Evolutionary conservation across 2,888 invertebrate species (phyloP), one percentile per base, ranked within the genome.

Genomic region (Theodoxus fluviatilis): DNA sequence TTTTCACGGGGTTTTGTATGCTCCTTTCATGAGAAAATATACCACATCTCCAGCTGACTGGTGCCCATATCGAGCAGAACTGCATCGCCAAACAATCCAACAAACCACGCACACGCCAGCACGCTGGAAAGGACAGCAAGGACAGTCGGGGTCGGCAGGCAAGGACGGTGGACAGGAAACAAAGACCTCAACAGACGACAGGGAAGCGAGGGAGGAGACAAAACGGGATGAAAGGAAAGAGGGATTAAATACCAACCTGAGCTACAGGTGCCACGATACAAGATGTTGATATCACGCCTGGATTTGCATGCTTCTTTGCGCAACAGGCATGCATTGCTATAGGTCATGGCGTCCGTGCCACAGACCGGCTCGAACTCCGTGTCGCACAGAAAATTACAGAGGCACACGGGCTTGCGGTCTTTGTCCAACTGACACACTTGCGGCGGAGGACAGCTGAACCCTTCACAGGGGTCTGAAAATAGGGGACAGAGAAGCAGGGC

Each of bases 261-360:
- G 81, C 91, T 91, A 88, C 95, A 95, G 85, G 93, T 92, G 74
- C 94, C 94, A 75, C 92, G 90, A 88, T 94, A 94, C 77, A 94
- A 92, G 75, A 94, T 93, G 74, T 92, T 90, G 47, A 85, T 79
- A 75, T 91, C 91, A 80, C 92, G 91, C 79, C 93, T 79, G 31
- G 92, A 90, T 69, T 92, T 90, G 88, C 92, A 96, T 81, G 94
- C 95, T 88, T 96, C 95, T 88, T 95, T 93, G 84, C 94, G 93
- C 80, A 96, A 89, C 90, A 95, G 94, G 87, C 96, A 96, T 79
- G 93, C 93, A 88, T 96, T 96, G 83, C 95, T 94, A 90, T 96
- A 96, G 0, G 96, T 96, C 90, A 93, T 94, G 73, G 91, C 91
- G 84, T 96, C 96, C 1, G 93, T 93, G n/a, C 95, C 96, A 86